These are phyloP conservation scores for Gymnocheta viridis DNA, from an alignment of 2,888 invertebrate genomes.

Conservation along the genomic window DNA sequence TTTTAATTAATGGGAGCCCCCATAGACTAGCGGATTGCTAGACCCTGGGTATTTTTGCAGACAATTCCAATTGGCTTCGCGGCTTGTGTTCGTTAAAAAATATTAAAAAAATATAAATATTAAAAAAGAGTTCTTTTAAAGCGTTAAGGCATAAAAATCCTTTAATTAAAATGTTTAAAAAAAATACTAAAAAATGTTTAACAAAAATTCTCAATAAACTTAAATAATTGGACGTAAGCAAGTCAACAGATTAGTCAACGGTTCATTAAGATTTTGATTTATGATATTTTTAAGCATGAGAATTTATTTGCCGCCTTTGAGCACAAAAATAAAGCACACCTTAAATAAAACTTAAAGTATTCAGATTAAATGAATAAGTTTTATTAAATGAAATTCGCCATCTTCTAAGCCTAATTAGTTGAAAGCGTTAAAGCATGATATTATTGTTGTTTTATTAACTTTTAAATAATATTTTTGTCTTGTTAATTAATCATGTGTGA, in stretches of 20 bases:
- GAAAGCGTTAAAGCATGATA: neutral
- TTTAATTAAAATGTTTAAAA: neutral
- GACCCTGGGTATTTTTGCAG: no score
- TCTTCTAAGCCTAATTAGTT: neutral
- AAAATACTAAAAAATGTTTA: neutral
- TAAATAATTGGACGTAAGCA: neutral
- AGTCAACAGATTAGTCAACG: neutral
- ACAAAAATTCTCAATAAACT: neutral
- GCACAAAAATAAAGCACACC: neutral
- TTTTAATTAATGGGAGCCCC: no score
- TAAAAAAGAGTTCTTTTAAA: neutral
- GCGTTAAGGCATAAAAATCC: neutral
- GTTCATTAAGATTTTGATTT: neutral
- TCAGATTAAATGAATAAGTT: neutral
- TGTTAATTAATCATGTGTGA: constrained; percentile 54
- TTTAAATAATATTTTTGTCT: constrained; percentile 4
- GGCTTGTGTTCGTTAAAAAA: no score
- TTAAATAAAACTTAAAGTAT: neutral
- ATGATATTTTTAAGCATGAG: neutral
- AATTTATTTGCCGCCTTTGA: neutral
- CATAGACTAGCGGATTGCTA: no score
- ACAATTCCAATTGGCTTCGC: no score
- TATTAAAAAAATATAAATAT: no score
- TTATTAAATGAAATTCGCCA: neutral
- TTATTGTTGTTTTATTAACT: neutral